Evolutionary conservation across 2,888 invertebrate species (phyloP).

Genomic region (Alentia gelatinosa): DNA sequence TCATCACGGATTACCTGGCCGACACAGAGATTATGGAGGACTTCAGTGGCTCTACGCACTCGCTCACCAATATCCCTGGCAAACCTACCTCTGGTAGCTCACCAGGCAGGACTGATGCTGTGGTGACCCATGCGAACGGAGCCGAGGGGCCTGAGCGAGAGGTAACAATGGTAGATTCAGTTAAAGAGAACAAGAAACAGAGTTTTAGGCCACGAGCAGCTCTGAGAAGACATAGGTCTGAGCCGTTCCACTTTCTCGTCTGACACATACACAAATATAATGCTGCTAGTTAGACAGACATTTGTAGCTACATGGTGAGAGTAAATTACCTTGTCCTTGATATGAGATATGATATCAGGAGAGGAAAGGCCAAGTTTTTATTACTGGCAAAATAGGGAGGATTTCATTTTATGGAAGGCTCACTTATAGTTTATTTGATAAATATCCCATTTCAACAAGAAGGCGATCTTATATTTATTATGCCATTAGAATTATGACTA

Average conservation of each 20-base stretch:
- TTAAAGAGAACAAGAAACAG: background rate
- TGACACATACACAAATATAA: no score
- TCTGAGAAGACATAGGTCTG: background rate
- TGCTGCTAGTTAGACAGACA: no score
- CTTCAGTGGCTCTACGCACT: conserved; percentile 38
- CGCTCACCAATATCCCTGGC: background rate
- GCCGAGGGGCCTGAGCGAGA: background rate
- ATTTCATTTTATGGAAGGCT: no score
- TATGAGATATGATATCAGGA: no score
- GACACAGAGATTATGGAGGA: conserved; percentile 13
- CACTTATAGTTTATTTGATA: no score
- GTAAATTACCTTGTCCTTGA: no score
- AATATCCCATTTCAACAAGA: no score
- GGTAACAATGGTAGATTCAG: background rate
- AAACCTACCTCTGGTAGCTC: background rate
- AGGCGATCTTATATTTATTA: no score
- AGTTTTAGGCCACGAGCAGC: background rate
- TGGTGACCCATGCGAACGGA: background rate
- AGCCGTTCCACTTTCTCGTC: conserved; percentile 33
- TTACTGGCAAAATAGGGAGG: no score
- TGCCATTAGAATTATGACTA: no score
- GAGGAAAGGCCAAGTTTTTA: no score
- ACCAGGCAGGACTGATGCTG: background rate
- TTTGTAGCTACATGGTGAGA: no score
- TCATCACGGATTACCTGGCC: background rate